Conservation (phyloP, 1,140 invertebrate species). For the Heterodera carotae region DNA sequence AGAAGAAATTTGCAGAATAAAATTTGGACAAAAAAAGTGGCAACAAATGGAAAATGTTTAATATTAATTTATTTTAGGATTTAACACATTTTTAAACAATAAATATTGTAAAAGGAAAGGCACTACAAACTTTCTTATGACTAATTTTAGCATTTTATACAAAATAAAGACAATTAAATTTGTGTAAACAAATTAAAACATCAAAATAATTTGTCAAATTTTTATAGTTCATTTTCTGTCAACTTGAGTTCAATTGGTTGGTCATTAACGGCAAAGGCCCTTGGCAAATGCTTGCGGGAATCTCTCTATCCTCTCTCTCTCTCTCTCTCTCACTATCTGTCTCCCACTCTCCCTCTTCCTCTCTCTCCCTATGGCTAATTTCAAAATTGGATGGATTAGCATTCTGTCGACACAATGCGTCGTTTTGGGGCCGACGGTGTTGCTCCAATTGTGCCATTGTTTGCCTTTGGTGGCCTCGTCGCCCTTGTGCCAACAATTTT, state of each 20-base stretch:
- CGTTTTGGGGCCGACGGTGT: neutral
- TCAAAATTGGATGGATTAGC: neutral
- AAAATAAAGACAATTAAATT: neutral
- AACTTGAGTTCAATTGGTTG: too few relatives aligned
- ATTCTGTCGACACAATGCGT: slow-evolving; percentile 22
- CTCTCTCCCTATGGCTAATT: neutral
- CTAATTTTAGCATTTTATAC: too few relatives aligned
- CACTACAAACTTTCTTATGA: too few relatives aligned
- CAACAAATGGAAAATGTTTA: neutral
- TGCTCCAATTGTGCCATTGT: neutral
- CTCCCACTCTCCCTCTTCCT: neutral
- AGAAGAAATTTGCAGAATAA: too few relatives aligned
- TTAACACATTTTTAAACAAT: too few relatives aligned
- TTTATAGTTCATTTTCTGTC: too few relatives aligned
- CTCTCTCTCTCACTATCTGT: neutral
- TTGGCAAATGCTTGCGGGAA: too few relatives aligned
- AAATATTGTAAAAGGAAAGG: too few relatives aligned
- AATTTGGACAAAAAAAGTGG: too few relatives aligned
- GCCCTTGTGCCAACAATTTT: neutral
- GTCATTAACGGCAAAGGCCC: too few relatives aligned
- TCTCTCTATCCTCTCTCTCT: too few relatives aligned
- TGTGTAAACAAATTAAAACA: neutral
- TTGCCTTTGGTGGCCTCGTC: neutral
- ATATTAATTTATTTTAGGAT: too few relatives aligned
- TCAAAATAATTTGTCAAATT: neutral